phyloP scores from a whole-genome alignment of 2,113 vertebrate species.

The Macrotis lagotis region DNA sequence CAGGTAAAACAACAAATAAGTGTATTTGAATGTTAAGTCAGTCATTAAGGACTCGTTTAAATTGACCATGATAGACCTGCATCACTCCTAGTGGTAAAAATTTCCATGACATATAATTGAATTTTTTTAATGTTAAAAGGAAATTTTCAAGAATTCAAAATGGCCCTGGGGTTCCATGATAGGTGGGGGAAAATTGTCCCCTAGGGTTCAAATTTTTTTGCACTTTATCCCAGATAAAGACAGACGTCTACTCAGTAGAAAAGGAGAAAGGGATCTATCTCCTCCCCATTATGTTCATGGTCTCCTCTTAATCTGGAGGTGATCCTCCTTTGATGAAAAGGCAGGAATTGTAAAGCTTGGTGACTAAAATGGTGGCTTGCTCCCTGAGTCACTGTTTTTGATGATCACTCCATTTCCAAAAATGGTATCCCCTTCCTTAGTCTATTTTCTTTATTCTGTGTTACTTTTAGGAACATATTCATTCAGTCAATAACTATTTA shows the following conservation, averaged over 20 bases:
- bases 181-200: conserved; percentile 13
- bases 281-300: background rate
- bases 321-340: conserved; percentile 1
- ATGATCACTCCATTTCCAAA: conserved; percentile 32
- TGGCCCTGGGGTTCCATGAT: conserved; percentile 18
- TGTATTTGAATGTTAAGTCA: background rate
- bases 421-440: background rate
- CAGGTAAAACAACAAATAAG: conserved; percentile 12
- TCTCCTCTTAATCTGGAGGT: background rate
- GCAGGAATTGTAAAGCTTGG: background rate
- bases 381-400: conserved; percentile 34
- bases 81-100: conserved; percentile 24
- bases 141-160: conserved; percentile 30
- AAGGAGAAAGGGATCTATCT: background rate
- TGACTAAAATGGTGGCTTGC: background rate
- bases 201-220: no score
- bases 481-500: background rate
- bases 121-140: conserved; percentile 26
- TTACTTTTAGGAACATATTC: no score
- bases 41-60: conserved; percentile 29
- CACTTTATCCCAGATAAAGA: conserved; percentile 13
- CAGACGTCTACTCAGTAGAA: conserved; percentile 7
- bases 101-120: conserved; percentile 30
- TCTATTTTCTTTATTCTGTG: conserved; percentile 16
- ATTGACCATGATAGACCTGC: background rate